phyloP scores from a whole-genome alignment of 2,888 invertebrate genomes.

The Eupsilia transversa region DNA sequence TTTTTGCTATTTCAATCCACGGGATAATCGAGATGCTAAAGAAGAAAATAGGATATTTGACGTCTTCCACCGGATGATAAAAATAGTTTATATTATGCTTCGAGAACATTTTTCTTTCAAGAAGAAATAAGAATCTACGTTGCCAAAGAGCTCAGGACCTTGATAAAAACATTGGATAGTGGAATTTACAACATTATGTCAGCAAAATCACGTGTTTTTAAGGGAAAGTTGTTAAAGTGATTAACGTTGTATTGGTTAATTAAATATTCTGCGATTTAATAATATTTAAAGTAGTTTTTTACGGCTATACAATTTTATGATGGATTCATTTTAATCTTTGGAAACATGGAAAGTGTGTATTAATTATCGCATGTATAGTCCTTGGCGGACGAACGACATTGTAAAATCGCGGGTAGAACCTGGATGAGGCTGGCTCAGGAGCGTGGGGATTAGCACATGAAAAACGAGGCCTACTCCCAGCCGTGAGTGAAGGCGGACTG shows the following conservation, averaged over 20 bases:
- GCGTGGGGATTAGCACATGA: background rate
- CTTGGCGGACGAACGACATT: background rate
- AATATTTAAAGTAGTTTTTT: conserved; percentile 9
- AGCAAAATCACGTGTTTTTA: background rate
- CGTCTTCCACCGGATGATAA: background rate
- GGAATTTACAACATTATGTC: conserved; percentile 8
- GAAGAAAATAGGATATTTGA: background rate
- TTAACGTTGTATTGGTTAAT: background rate
- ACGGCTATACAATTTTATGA: background rate
- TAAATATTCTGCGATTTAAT: background rate
- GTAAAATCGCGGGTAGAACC: background rate
- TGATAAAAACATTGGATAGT: background rate
- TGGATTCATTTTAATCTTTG: conserved; percentile 2
- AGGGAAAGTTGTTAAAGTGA: conserved; percentile 5
- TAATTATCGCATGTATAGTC: background rate
- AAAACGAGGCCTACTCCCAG: background rate
- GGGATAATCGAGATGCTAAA: background rate
- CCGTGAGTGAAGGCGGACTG: background rate
- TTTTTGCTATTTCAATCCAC: background rate
- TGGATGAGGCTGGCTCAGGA: background rate
- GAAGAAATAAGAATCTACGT: background rate
- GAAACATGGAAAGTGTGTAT: background rate
- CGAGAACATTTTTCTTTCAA: background rate
- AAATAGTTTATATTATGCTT: too few species aligned
- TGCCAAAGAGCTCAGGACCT: background rate